Percentiles rank a stretch among this genome's conserved stretches.
phyloP scores from a whole-genome alignment of 2,113 vertebrate genomes.

The Ciconia stormi region DNA sequence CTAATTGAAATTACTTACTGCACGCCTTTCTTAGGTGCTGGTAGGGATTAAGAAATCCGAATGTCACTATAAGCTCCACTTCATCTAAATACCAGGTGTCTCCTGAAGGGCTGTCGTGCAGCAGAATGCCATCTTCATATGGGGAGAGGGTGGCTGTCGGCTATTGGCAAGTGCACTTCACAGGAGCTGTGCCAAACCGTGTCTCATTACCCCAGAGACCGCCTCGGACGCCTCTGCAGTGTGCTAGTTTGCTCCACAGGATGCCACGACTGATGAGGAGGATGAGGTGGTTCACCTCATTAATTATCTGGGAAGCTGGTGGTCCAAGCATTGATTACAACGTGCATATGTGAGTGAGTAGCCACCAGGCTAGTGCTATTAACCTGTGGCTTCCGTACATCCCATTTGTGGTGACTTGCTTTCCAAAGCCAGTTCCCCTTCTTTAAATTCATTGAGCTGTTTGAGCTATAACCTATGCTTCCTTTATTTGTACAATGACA shows the following conservation, averaged over 20 bases:
- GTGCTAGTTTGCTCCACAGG: background rate
- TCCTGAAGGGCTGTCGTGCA: background rate
- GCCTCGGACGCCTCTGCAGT: background rate
- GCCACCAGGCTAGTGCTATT: background rate
- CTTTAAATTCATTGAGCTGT: background rate
- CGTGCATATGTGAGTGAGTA: background rate
- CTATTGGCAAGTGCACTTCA: background rate
- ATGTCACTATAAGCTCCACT: background rate
- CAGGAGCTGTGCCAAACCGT: background rate
- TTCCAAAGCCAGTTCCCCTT: background rate
- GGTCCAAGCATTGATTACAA: background rate
- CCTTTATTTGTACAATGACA: background rate
- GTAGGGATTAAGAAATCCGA: background rate
- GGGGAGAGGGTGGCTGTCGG: background rate
- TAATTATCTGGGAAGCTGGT: background rate
- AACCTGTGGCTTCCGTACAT: rapidly evolving
- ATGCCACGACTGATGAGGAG: rapidly evolving
- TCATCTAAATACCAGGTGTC: background rate
- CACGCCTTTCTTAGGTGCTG: background rate
- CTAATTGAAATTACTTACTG: background rate
- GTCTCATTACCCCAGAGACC: background rate
- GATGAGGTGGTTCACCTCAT: background rate
- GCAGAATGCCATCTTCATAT: background rate
- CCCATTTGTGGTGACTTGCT: background rate
- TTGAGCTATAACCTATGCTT: background rate